Base-by-base conservation (phyloP, 1,140 invertebrate species). In the Aphis craccivora region DNA sequence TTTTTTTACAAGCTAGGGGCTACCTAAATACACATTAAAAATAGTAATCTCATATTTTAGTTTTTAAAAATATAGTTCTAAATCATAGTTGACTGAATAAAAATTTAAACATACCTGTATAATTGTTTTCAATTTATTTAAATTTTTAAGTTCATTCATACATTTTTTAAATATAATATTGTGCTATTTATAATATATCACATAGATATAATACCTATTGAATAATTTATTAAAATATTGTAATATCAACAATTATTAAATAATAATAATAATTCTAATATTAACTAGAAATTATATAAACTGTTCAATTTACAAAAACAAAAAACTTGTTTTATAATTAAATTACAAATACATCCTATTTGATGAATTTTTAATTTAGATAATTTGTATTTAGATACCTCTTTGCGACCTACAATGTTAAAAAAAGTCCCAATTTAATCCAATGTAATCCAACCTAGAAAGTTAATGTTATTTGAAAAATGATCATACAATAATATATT, bases 401-500 rank as follows among this genome's bases (percentile, higher is more conserved):
- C 45, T 45, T 45, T 1, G 9, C 45, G 45, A 45, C 30, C 30
- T n/a, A n/a, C 11, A 14, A n/a, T n/a, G 14, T n/a, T n/a, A 18
- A 76, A 76, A 67, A n/a, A 76, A 76, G 14, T 0, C 14, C n/a
- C n/a, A n/a, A 67, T 76, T 76, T n/a, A 76, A 76, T 76, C 14
- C 14, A 18, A 76, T 14, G 60, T 76, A 76, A 76, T 76, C 18
- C 60, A 22, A 14, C 60, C 14, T 14, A 76, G n/a, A 76, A 76
- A n/a, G 14, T 51, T 51, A 51, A 51, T 51, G 14, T 51, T 51
- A 18, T 51, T 2, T 14, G 48, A 76, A 76, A 76, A 76, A 76
- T 76, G 30, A 76, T n/a, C 60, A 20, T 67, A 67, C 60, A n/a
- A 14, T 67, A 67, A 45, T 67, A 76, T 89, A 89, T 55, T 89